phyloP scores from a whole-genome alignment of 2,888 invertebrate species.

The Candidula unifasciata region DNA sequence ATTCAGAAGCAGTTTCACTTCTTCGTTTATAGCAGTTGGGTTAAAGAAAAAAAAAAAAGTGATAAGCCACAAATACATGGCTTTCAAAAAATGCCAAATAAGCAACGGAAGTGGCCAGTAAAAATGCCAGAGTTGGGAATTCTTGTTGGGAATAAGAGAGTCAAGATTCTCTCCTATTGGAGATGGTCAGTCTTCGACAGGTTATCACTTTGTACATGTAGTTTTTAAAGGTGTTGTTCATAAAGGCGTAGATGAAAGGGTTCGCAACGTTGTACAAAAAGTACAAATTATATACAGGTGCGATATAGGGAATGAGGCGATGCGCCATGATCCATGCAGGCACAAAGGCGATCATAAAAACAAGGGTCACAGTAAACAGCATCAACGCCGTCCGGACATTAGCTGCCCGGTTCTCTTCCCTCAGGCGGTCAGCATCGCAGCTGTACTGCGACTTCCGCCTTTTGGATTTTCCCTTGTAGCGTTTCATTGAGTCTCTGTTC shows the following conservation, averaged over 20 bases:
- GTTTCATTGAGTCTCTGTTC: constrained; percentile 47
- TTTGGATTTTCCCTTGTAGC: constrained; percentile 40
- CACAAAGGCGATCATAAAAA: constrained; percentile 76
- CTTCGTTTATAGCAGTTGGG: no score
- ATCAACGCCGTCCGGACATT: constrained; percentile 77
- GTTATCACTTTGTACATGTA: constrained; percentile 64
- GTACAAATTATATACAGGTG: constrained; percentile 75
- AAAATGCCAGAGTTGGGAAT: no score
- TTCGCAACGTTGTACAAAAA: constrained; percentile 77
- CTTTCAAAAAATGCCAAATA: no score
- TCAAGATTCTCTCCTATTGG: background rate
- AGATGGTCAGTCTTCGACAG: constrained; percentile 15
- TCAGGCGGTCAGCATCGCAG: constrained; percentile 53
- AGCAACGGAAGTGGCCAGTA: no score
- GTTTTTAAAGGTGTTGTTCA: constrained; percentile 75
- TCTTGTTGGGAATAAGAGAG: no score
- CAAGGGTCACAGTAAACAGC: constrained; percentile 77
- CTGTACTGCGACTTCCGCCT: constrained; percentile 24
- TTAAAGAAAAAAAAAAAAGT: no score
- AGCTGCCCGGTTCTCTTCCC: constrained; percentile 66
- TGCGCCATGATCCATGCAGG: constrained; percentile 76
- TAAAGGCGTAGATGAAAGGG: constrained; percentile 77
- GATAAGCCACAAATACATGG: no score
- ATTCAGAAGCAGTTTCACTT: no score
- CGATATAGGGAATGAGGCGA: constrained; percentile 63